These are phyloP conservation scores for Notoglanidium macrostoma DNA, from an alignment of 2,797 vertebrate species.

Conservation along the genomic window DNA sequence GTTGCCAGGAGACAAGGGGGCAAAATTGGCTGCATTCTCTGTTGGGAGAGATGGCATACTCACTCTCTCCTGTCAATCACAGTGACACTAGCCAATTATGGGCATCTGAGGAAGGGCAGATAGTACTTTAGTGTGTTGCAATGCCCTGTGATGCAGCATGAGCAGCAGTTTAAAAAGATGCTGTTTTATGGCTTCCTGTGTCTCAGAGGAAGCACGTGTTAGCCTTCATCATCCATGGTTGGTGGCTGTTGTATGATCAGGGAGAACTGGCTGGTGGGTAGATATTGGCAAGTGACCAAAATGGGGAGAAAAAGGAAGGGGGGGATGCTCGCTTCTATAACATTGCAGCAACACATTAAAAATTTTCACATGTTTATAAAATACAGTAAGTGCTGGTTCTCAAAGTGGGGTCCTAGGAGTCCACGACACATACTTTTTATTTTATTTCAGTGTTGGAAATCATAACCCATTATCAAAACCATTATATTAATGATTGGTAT, in stretches of 20 bases:
- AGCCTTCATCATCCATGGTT: background rate
- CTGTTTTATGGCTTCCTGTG: background rate
- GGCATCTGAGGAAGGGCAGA: background rate
- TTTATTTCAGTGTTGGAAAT: background rate
- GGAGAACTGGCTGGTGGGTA: background rate
- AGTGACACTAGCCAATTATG: background rate
- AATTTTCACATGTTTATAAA: background rate
- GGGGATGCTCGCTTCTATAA: background rate
- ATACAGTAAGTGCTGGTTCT: background rate
- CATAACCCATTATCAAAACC: background rate
- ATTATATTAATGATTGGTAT: background rate
- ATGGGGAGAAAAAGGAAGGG: background rate
- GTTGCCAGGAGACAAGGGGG: background rate
- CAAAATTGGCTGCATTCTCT: background rate
- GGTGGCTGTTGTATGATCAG: background rate
- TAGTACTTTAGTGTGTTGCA: background rate
- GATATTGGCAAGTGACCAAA: background rate
- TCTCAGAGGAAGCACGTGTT: background rate
- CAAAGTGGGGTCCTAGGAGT: background rate
- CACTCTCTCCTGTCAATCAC: background rate
- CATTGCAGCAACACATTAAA: background rate
- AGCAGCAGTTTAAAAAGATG: background rate
- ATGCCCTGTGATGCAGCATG: background rate
- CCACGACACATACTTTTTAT: background rate
- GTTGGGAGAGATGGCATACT: background rate